Evolutionary conservation across 1,140 invertebrate species (phyloP).

Genomic region (Lepidotrigona ventralis): DNA sequence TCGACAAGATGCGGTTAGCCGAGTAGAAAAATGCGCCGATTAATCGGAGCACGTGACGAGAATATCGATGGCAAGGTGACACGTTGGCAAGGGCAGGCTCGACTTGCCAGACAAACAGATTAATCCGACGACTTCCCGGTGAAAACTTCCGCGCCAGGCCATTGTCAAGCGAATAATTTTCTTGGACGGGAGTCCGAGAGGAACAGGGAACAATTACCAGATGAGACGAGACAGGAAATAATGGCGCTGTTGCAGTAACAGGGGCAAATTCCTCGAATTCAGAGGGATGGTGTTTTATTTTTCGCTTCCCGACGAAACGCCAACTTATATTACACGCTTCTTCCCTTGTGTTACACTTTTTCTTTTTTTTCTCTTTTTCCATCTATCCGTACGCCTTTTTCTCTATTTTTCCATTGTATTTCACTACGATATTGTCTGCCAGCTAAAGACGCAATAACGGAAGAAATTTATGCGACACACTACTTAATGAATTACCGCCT

Average conservation of each 20-base stretch:
- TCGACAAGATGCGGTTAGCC: constrained; percentile 44
- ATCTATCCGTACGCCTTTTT: not conserved
- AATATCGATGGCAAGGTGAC: constrained; percentile 50
- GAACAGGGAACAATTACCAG: not conserved
- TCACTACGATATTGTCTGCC: no score
- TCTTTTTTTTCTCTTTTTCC: no score
- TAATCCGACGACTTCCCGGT: not conserved
- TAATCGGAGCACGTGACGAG: constrained; percentile 6
- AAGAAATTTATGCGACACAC: constrained; percentile 18
- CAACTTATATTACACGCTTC: constrained; percentile 12
- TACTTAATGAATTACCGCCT: constrained; percentile 16
- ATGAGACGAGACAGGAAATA: not conserved
- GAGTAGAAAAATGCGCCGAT: constrained; percentile 33
- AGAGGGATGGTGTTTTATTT: not conserved
- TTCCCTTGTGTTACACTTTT: not conserved
- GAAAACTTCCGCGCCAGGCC: not conserved
- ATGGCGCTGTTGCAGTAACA: not conserved
- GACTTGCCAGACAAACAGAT: not conserved
- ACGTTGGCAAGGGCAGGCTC: not conserved
- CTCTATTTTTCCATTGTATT: not conserved
- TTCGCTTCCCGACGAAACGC: not conserved
- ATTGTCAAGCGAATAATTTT: not conserved
- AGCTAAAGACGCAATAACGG: constrained; percentile 22
- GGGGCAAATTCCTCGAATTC: not conserved
- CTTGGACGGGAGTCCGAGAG: not conserved